phyloP scores from a whole-genome alignment of 2,113 vertebrate genomes.

The Sterna hirundo region DNA sequence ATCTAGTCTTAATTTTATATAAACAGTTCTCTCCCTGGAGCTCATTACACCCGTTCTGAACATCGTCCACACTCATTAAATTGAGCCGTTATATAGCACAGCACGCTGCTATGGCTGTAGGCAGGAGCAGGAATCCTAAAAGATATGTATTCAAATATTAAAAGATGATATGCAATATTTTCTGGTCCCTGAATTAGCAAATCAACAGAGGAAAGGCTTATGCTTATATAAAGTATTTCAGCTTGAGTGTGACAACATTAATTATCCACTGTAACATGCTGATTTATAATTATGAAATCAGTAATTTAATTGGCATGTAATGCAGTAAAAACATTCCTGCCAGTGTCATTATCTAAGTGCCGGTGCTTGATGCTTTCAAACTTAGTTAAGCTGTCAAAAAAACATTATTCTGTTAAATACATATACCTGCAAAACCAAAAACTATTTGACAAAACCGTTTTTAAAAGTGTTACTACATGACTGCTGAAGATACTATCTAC shows the following conservation, averaged over 20 bases:
- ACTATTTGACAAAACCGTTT: not conserved
- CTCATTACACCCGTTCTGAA: not conserved
- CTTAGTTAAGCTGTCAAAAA: constrained; percentile 54
- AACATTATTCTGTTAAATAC: constrained; percentile 1
- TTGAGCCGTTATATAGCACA: not conserved
- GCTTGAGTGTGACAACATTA: constrained; percentile 68
- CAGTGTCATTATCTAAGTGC: constrained; percentile 53
- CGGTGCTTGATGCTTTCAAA: constrained; percentile 50
- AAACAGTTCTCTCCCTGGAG: not conserved
- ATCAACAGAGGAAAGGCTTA: constrained; percentile 53
- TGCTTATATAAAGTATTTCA: constrained; percentile 62
- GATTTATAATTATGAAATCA: constrained; percentile 74
- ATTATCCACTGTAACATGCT: constrained; percentile 66
- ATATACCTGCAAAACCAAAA: not conserved
- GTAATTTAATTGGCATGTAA: constrained; percentile 75
- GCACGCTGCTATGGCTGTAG: not conserved
- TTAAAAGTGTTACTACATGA: not conserved
- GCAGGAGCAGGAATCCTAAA: constrained; percentile 28
- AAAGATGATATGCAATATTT: constrained; percentile 51
- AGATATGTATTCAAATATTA: constrained; percentile 10
- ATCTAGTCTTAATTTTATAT: not conserved
- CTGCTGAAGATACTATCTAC: not conserved
- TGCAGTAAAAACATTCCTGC: constrained; percentile 68
- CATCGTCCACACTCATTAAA: not conserved
- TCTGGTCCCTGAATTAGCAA: constrained; percentile 61